These are phyloP conservation scores for Noctua comes DNA, from an alignment of 2,888 invertebrate genomes.

Conservation along the genomic window DNA sequence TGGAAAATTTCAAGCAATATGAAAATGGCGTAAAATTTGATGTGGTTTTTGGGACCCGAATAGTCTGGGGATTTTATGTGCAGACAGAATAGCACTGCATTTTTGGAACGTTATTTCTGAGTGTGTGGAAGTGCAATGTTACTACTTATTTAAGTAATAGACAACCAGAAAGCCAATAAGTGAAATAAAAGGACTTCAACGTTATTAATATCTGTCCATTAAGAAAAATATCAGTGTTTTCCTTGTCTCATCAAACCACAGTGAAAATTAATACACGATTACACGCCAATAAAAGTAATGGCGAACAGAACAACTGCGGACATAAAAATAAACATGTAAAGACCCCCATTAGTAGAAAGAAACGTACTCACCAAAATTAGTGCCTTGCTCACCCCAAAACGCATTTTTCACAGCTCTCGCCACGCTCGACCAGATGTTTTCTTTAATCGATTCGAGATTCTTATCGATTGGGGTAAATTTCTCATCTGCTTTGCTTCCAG, in stretches of 20 bases:
- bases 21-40: conserved; percentile 54
- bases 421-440: conserved; percentile 87
- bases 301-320: conserved; percentile 27
- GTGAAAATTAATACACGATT: conserved; percentile 42
- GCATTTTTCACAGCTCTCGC: conserved; percentile 85
- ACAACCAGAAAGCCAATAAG: neutral
- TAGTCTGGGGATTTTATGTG: neutral
- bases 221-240: neutral
- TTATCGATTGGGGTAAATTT: conserved; percentile 72
- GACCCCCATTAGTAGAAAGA: conserved; percentile 44
- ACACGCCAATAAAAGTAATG: conserved; percentile 39
- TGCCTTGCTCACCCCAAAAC: conserved; percentile 83
- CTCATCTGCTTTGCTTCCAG: conserved; percentile 66
- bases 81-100: neutral
- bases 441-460: conserved; percentile 76
- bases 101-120: neutral
- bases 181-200: neutral
- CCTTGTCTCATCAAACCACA: conserved; percentile 2
- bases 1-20: conserved; percentile 54
- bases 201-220: neutral
- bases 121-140: too few species aligned
- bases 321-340: conserved; percentile 60
- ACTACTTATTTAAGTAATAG: neutral
- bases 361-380: conserved; percentile 72
- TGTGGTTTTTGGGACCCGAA: conserved; percentile 13